These are phyloP conservation scores for Tragelaphus buxtoni DNA, from an alignment of 2,113 vertebrate species.

Conservation along the genomic window DNA sequence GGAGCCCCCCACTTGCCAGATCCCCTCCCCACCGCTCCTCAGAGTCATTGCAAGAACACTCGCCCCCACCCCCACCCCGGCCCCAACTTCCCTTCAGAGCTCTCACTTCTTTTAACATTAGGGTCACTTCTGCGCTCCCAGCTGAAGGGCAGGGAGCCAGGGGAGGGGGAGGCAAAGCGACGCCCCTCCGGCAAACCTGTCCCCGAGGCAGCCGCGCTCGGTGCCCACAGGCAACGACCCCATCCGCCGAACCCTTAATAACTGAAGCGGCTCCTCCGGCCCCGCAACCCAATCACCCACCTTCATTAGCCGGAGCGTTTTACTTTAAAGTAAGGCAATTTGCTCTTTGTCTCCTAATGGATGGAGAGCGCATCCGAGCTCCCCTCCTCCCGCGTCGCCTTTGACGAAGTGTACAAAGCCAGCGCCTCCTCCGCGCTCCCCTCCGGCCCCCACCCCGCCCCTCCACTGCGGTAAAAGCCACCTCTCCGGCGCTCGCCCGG, in stretches of 20 bases:
- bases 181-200: background rate
- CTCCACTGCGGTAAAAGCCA: constrained; percentile 72
- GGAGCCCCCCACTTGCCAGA: too few relatives aligned
- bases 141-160: background rate
- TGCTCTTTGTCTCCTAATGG: constrained; percentile 80
- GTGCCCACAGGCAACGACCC: constrained; percentile 62
- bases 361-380: constrained; percentile 63
- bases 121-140: constrained; percentile 44
- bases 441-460: constrained; percentile 51
- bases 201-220: constrained; percentile 36
- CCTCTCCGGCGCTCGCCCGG: constrained; percentile 45
- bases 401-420: constrained; percentile 78
- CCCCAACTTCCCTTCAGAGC: constrained; percentile 81
- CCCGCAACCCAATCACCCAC: constrained; percentile 72
- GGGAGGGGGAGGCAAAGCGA: background rate
- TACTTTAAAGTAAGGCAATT: constrained; percentile 77
- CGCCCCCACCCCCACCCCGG: too few relatives aligned
- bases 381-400: constrained; percentile 54
- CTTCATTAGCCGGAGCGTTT: constrained; percentile 68
- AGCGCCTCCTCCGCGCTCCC: constrained; percentile 57
- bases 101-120: constrained; percentile 66
- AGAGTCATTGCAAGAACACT: too few relatives aligned
- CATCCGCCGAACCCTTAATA: constrained; percentile 65
- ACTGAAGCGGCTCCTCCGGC: constrained; percentile 68
- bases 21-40: too few relatives aligned